Base-by-base conservation (phyloP, 2,797 vertebrate species). In the Mormyrus hasselquistii region DNA sequence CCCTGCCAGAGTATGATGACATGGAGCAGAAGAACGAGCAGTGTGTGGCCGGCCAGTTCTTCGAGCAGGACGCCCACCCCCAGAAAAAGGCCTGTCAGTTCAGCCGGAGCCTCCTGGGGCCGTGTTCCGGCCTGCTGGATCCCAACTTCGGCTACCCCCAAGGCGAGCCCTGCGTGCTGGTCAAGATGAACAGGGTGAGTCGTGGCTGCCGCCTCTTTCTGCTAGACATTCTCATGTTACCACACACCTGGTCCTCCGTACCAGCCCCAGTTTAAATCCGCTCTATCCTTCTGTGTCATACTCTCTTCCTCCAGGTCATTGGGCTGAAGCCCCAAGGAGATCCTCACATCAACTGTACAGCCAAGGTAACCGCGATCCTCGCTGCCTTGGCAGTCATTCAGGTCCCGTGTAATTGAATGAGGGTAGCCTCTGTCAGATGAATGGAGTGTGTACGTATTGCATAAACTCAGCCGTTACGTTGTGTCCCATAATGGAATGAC, bases 111-210 rank as follows among this genome's bases (percentile, higher is more conserved):
- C 90, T 89, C 2, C 96, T 99, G 89, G 94, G 96, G 8, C 90
- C 92, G 0, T 99, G 98, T 94, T 98, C 97, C 25, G 98, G 98
- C 90, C 93, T 96, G 69, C 93, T 93, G 0, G 97, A 98, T 90
- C 25, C 91, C 88, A 94, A 76, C 88, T 99, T 97, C 83, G 98
- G 98, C 86, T 99, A 98, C 91, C 94, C 96, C 87, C 95, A 94
- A 89, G 98, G 97, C 89, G 94, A 93, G 85, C 98, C 98, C 14
- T 99, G 98, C 16, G 91, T 99, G 90, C 94, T 99, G 93, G 96
- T 99, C 92, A 99, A 99, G 94, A 96, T 99, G 96, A 99, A 99
- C 94, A 96, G 98, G 94, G 98, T 99, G 96, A 94, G 96, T 95
- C 84, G 0, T 38, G 38, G 7, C 19, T 22, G 76, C 3, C 34